Conservation (phyloP, 2,888 invertebrate species). For the Phasia obesa region DNA sequence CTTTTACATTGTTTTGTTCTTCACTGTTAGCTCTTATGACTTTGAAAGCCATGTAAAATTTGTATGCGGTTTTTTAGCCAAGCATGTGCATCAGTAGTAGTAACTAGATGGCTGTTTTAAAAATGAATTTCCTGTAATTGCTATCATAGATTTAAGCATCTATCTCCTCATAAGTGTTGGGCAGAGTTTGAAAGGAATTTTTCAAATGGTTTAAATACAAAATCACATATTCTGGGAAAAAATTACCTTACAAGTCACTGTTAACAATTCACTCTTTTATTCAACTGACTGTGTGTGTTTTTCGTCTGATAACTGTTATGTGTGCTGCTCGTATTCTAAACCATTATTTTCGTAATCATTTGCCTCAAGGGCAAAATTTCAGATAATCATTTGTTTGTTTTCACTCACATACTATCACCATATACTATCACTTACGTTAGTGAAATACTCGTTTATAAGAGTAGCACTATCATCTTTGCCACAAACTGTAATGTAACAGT, state of each 20-base stretch:
- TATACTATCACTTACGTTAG: not conserved
- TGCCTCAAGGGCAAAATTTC: slow-evolving; percentile 49
- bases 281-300: not conserved
- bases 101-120: slow-evolving; percentile 30
- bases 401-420: no score
- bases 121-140: slow-evolving; percentile 25
- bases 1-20: not conserved
- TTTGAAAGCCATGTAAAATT: slow-evolving; percentile 31
- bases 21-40: slow-evolving; percentile 7
- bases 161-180: no score
- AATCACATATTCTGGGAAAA: not conserved
- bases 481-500: slow-evolving; percentile 48
- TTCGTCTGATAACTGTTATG: not conserved
- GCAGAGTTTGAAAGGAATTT: slow-evolving; percentile 8
- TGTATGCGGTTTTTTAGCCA: slow-evolving; percentile 38
- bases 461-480: slow-evolving; percentile 61
- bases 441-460: slow-evolving; percentile 18
- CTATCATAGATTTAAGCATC: slow-evolving; percentile 6
- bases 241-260: not conserved
- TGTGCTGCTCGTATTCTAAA: slow-evolving; percentile 27
- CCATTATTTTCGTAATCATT: slow-evolving; percentile 59
- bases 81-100: not conserved
- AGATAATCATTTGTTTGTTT: slow-evolving; percentile 44
- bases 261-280: slow-evolving; percentile 1
- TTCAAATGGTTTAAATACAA: not conserved